These are phyloP conservation scores for Leptura quadrifasciata DNA, from an alignment of 2,888 invertebrate species.

Conservation along the genomic window DNA sequence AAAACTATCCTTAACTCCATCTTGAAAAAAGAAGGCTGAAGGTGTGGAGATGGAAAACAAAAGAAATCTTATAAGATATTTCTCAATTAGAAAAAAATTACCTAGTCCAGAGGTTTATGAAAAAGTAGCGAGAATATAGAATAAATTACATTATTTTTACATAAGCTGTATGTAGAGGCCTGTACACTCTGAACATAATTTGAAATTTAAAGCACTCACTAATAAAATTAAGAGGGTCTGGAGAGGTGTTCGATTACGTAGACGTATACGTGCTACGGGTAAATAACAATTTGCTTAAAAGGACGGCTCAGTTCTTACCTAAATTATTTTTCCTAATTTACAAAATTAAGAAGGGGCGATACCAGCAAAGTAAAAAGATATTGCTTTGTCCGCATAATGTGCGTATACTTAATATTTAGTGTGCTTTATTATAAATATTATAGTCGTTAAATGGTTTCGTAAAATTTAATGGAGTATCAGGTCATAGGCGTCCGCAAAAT, in stretches of 20 bases:
- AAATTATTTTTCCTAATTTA: conserved; percentile 13
- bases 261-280: background rate
- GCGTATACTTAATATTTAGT: background rate
- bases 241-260: background rate
- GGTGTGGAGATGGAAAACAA: too few species aligned
- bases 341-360: conserved; percentile 13
- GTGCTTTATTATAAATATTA: background rate
- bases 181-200: too few species aligned
- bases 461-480: too few species aligned
- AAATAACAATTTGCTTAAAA: conserved; percentile 27
- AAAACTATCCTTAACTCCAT: too few species aligned
- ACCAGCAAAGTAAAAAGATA: background rate
- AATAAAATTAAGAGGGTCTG: background rate
- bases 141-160: too few species aligned
- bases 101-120: too few species aligned
- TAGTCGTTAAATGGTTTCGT: background rate
- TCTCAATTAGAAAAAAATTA: too few species aligned
- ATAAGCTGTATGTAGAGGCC: too few species aligned
- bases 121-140: too few species aligned
- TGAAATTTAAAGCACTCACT: background rate
- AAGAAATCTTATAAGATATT: too few species aligned
- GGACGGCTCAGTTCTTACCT: conserved; percentile 10
- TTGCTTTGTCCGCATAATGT: background rate
- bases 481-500: too few species aligned
- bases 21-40: too few species aligned